phyloP scores from a whole-genome alignment of 2,888 invertebrate genomes.

The Drosophila paranaensis region DNA sequence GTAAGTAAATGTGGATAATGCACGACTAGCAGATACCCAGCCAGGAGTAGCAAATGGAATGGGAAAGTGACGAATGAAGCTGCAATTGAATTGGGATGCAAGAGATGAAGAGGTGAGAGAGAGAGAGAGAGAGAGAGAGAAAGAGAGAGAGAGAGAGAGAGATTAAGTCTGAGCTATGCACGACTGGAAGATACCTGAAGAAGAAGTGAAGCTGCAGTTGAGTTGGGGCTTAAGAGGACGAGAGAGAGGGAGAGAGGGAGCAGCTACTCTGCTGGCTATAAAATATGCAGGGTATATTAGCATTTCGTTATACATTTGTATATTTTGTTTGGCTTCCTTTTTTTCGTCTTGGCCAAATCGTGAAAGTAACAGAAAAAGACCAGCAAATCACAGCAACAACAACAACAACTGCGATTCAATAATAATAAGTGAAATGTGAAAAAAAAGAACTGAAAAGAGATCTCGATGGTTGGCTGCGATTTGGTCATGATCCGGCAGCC shows the following conservation, averaged over 20 bases:
- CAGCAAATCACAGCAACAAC: constrained; percentile 56
- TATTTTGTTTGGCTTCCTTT: not conserved
- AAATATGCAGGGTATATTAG: constrained; percentile 11
- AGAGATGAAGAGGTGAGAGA: too few species aligned
- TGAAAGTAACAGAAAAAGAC: constrained; percentile 64
- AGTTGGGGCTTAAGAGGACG: not conserved
- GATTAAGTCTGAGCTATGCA: not conserved
- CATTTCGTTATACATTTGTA: constrained; percentile 2
- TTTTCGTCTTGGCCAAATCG: constrained; percentile 42
- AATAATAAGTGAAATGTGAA: constrained; percentile 42
- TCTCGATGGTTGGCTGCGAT: constrained; percentile 41
- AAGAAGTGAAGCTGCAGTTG: not conserved
- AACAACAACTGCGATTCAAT: constrained; percentile 27
- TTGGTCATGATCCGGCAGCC: constrained; percentile 64
- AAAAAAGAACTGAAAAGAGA: constrained; percentile 19
- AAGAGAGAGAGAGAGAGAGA: too few species aligned
- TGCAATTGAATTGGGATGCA: too few species aligned
- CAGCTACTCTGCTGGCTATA: not conserved
- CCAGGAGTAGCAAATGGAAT: too few species aligned
- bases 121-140: too few species aligned
- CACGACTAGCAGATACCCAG: not conserved
- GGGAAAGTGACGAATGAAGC: too few species aligned
- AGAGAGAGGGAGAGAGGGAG: not conserved
- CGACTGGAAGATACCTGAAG: not conserved
- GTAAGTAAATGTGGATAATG: constrained; percentile 19